Base-by-base conservation (phyloP, 30 jellyfish, hydroid and myxozoan genomes). In the Cassiopea xamachana region DNA sequence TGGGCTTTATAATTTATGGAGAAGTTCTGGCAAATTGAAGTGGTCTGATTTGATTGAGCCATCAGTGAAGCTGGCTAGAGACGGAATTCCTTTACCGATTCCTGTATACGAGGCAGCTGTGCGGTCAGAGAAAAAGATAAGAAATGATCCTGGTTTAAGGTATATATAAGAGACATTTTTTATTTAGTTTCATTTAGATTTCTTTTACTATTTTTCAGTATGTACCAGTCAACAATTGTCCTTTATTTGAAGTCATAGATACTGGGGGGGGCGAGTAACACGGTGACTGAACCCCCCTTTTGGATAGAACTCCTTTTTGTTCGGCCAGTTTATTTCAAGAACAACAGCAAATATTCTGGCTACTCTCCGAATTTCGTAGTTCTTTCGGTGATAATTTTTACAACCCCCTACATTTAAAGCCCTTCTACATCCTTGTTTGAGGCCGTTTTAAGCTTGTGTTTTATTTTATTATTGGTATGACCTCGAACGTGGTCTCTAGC, bases 31-130 rank as follows among this genome's bases (percentile, higher is more conserved):
- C 13, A 93, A 93, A 75, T 88, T 97, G 51, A 91, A 93, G 49
- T 97, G 99, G 99, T 87, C 89, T 59, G 73, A 79, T 1, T 77
- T 97, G 67, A 67, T 97, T 39, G 93, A 93, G 48, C 99, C 99
- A 0, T 80, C 99, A 5, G 87, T 93, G 16, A 87, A 91, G 46
- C 92, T 93, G 8, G 97, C 98, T 3, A 83, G 87, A 90, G 91
- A 87, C 55, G 99, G 99, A 6, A 89, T 97, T 60, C 97, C 93
- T 7, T 68, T 97, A 70, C 97, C 98, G 19, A 64, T 45, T 48
- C 97, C 98, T 46, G 91, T 94, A 7, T 74, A 77, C 68, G 98
- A 48, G 1, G 90, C 95, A 15, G 69, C 79, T 86, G 27, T 7
- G 46, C 72, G 90, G 48, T 60, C 94, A 19, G 91, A 81, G 50